Base-by-base conservation (phyloP, 1,140 invertebrate species). In the Caenorhabditis latens region DNA sequence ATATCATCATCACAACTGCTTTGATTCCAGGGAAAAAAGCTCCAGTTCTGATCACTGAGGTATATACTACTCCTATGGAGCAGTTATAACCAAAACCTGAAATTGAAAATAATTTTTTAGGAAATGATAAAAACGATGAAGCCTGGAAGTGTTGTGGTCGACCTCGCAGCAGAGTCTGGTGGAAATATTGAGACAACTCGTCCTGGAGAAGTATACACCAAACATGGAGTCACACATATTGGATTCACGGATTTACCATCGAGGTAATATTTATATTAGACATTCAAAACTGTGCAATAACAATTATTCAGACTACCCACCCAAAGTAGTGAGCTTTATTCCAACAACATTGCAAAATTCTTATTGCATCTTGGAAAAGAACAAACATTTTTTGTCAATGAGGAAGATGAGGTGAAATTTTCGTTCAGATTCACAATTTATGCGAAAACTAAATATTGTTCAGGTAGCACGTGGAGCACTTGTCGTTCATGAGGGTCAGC, bases 261-360 rank as follows among this genome's bases (percentile, higher is more conserved):
- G n/a, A n/a, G n/a, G n/a, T n/a, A n/a, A n/a, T n/a, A n/a, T n/a
- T n/a, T n/a, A n/a, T n/a, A n/a, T n/a, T n/a, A n/a, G n/a, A n/a
- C n/a, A n/a, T n/a, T n/a, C n/a, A n/a, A n/a, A n/a, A n/a, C n/a
- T n/a, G n/a, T n/a, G n/a, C n/a, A n/a, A n/a, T n/a, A n/a, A n/a
- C n/a, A 9, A 13, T 14, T 19, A 82, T 79, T 95, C 90, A 94
- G 96, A 46, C 94, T 97, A 89, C 96, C 96, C 0, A 96, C 96
- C 1, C 96, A 97, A 92, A 95, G 95, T 65, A 96, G 95, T 57
- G 96, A 96, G 0, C 93, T 97, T 1, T 97, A 96, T 93, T 95
- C 95, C 14, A 97, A 97, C 93, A 97, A 97, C 92, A 96, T 97
- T 88, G 96, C 96, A 14, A 97, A 97, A 91, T 95, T 97, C 90